A percentile compares a stretch with the other conserved stretches of the same genome.
These are phyloP conservation scores for Lutjanus erythropterus DNA, from an alignment of 2,113 vertebrate genomes.

Conservation along the genomic window DNA sequence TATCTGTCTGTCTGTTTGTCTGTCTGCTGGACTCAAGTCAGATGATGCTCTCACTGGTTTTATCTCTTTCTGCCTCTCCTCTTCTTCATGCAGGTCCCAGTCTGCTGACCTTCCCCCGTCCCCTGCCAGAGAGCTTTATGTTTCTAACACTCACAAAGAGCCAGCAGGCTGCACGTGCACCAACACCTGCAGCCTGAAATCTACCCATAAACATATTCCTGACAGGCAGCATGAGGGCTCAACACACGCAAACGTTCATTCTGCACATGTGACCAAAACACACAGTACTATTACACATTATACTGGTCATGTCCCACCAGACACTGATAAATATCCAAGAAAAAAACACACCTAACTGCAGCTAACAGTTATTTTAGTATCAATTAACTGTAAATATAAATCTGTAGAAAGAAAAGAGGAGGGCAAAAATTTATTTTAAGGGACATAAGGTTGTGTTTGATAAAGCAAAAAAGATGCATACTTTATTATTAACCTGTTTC, in stretches of 20 bases:
- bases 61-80: not conserved
- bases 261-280: not conserved
- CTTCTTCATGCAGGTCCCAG: not conserved
- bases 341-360: not conserved
- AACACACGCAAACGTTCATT: not conserved
- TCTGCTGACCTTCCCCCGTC: slow-evolving; percentile 22
- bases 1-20: slow-evolving; percentile 31
- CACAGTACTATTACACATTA: not conserved
- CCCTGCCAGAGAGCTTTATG: not conserved
- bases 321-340: not conserved
- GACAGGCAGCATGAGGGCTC: not conserved
- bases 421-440: not conserved
- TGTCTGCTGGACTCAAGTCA: slow-evolving; percentile 18
- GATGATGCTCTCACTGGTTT: slow-evolving; percentile 22
- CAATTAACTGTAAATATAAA: too few species aligned
- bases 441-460: not conserved
- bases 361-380: too few species aligned
- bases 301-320: not conserved
- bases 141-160: not conserved
- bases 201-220: not conserved
- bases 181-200: slow-evolving; percentile 2
- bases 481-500: not conserved
- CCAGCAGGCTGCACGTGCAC: not conserved
- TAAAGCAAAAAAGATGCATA: not conserved
- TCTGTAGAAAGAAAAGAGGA: not conserved